Conservation (phyloP, 2,797 vertebrate genomes). For the Columba guinea region DNA sequence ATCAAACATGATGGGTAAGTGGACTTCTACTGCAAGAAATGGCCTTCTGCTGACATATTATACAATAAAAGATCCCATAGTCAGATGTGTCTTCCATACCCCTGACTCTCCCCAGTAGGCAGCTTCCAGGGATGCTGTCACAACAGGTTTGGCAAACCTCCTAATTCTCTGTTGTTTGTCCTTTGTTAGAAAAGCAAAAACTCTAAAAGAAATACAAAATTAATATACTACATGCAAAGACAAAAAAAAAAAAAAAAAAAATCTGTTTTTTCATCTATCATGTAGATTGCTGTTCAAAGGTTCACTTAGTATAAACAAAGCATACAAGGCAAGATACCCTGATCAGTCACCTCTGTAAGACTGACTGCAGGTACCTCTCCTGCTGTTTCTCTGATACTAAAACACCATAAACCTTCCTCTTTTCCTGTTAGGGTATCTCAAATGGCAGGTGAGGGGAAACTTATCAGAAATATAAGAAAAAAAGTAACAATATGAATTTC, state of each 20-base stretch:
- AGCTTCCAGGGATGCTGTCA: neutral
- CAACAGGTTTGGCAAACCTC: neutral
- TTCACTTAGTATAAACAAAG: neutral
- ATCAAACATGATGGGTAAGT: rapidly evolving
- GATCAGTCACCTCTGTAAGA: neutral
- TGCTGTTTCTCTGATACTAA: neutral
- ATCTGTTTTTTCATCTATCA: neutral
- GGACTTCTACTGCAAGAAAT: neutral
- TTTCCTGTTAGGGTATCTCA: neutral
- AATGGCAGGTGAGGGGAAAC: neutral
- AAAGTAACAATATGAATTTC: neutral
- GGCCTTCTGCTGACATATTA: neutral
- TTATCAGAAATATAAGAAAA: neutral
- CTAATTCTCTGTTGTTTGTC: neutral
- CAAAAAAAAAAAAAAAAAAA: neutral
- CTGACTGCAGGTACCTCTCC: neutral
- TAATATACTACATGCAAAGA: neutral
- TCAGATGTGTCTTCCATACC: neutral
- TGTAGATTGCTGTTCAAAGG: neutral
- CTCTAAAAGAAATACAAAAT: neutral
- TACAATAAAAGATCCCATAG: neutral
- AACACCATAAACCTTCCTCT: neutral
- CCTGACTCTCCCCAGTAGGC: neutral
- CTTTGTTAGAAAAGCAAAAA: conserved; percentile 7
- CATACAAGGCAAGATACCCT: neutral